Conservation (phyloP, 2,797 vertebrate genomes). For the Cyclopterus lumpus region DNA sequence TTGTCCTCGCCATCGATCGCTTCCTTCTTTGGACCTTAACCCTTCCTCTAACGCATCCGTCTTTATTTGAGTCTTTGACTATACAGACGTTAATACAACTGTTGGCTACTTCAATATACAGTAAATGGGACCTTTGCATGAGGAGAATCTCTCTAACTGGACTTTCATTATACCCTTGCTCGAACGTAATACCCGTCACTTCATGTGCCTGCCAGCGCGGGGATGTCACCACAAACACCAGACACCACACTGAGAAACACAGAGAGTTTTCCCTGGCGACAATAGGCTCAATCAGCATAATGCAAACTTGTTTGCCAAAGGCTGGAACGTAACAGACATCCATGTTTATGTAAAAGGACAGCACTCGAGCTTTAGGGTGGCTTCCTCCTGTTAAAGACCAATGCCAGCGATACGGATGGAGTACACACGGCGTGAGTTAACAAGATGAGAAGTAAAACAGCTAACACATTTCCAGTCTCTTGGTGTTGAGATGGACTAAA, state of each 20-base stretch:
- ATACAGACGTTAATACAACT: too few relatives aligned
- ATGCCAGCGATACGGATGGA: background rate
- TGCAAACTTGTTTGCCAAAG: background rate
- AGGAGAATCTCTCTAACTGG: too few relatives aligned
- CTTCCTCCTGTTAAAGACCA: background rate
- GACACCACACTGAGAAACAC: background rate
- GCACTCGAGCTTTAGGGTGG: background rate
- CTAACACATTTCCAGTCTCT: slow-evolving; percentile 6
- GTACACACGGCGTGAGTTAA: background rate
- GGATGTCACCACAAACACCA: background rate
- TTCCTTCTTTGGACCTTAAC: background rate
- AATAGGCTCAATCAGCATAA: background rate
- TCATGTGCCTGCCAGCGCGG: too few relatives aligned
- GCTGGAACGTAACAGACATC: background rate
- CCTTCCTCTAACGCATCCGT: too few relatives aligned
- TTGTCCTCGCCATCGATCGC: background rate
- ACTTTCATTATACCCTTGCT: too few relatives aligned
- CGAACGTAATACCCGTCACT: too few relatives aligned
- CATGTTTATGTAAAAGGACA: background rate
- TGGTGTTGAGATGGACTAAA: background rate
- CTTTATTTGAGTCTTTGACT: too few relatives aligned
- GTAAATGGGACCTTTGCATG: too few relatives aligned
- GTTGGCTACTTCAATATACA: too few relatives aligned
- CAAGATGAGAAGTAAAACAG: slow-evolving; percentile 4
- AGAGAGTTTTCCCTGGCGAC: background rate